Evolutionary conservation across 1,140 invertebrate species (phyloP), one percentile per base, ranked within the genome.

Genomic region (Hestina assimilis): DNA sequence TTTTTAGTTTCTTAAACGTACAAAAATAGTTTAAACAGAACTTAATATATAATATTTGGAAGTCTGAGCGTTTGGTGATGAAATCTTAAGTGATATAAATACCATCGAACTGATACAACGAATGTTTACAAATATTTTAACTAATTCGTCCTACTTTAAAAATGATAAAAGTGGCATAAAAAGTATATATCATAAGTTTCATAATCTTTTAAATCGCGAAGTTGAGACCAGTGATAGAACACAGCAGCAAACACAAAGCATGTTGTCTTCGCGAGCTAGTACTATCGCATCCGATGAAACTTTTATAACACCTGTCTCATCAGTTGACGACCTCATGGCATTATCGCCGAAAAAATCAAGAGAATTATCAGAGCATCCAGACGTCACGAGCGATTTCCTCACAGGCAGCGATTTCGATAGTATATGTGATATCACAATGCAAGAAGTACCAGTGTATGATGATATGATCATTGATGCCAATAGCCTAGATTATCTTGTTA

Each of bases 381-480:
- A 85, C 40, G 53, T 74, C 15, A 81, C 79, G 0, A 77, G 68
- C 23, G 83, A 87, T 54, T 57, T 81, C 4, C 72, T 87, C 5
- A 85, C 80, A n/a, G 82, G 82, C 5, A 47, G 61, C 11, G 78
- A 86, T 4, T 79, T 77, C 28, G 74, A 81, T 42, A 82, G 75
- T 64, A 77, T 83, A 35, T 82, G 81, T 57, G 83, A 87, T 59
- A 72, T 83, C 4, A 85, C 84, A 11, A 84, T 85, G 84, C 73
- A 76, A 61, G 83, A 84, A 63, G 48, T 82, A 2, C 83, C 70
- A 0, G 35, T 60, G n/a, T 69, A 70, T 33, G 79, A 85, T 33
- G 76, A 83, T 51, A 68, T 79, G 43, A 77, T 76, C 26, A 83
- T 80, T 11, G 82, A 87, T 57, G 69, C 79, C 9, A 79, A 53